Evolutionary conservation across 2,113 vertebrate genomes (phyloP).

Genomic region (Macheiramphus alcinus): DNA sequence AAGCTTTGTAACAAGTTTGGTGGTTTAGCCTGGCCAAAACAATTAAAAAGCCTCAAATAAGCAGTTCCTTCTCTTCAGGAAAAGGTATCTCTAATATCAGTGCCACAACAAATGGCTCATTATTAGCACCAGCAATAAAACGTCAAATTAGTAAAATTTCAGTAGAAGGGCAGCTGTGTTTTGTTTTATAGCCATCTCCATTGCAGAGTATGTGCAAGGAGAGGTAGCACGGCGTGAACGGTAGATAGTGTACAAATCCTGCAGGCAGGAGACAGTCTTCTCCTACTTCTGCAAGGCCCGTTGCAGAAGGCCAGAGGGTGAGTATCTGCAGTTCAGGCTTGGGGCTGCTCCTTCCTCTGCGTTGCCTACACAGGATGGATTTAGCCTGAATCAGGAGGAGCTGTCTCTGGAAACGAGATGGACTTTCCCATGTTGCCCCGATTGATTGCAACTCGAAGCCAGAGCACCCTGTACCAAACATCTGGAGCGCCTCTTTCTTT

Average conservation of each 20-base stretch:
- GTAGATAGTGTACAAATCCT: not conserved
- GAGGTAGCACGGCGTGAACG: rapidly evolving
- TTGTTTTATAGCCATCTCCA: not conserved
- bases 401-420: not conserved
- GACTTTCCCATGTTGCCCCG: not conserved
- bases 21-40: not conserved
- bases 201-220: not conserved
- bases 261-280: not conserved
- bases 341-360: not conserved
- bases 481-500: not conserved
- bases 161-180: not conserved
- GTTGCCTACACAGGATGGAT: not conserved
- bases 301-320: not conserved
- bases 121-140: not conserved
- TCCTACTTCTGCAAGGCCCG: not conserved
- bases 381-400: not conserved
- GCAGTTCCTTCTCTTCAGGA: not conserved
- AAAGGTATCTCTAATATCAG: not conserved
- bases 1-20: not conserved
- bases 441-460: not conserved
- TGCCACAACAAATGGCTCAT: not conserved
- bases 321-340: not conserved
- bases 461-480: not conserved
- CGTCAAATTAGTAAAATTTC: not conserved
- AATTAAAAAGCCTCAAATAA: not conserved